Evolutionary conservation across 1,140 invertebrate genomes (phyloP).

Genomic region (Drosophila murphyi): DNA sequence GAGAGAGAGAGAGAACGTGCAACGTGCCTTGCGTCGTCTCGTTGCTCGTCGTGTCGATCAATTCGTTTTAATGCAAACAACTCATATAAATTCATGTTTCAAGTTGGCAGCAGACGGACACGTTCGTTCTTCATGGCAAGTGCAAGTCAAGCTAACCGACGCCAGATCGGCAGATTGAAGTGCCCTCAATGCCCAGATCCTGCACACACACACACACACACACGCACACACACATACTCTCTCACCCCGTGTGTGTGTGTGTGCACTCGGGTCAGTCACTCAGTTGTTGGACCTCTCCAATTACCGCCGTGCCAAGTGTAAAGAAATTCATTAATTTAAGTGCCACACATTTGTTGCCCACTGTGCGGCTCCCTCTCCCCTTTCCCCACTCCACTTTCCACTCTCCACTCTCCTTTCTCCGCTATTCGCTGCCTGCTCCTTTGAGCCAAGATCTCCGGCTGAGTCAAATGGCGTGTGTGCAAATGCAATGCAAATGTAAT

Average conservation of each 20-base stretch:
- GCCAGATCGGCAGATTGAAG: constrained; percentile 40
- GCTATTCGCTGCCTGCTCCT: neutral
- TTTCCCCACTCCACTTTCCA: neutral
- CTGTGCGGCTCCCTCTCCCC: constrained; percentile 51
- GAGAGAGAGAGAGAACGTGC: neutral
- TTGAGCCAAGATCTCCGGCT: neutral
- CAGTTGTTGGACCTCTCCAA: constrained; percentile 39
- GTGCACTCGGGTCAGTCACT: constrained; percentile 33
- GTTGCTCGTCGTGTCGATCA: constrained; percentile 75
- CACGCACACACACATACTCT: neutral
- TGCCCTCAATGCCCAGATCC: constrained; percentile 14
- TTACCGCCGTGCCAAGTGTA: constrained; percentile 68
- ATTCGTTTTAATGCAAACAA: constrained; percentile 82
- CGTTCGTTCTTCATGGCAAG: neutral
- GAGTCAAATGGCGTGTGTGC: neutral
- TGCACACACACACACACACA: too few relatives aligned
- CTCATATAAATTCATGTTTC: constrained; percentile 81
- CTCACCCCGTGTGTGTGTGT: neutral
- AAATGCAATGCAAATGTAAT: constrained; percentile 16
- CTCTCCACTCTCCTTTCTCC: neutral
- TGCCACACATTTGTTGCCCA: constrained; percentile 80
- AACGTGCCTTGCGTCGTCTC: neutral
- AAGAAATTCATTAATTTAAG: constrained; percentile 83
- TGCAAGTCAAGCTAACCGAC: neutral
- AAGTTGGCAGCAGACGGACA: constrained; percentile 54